Conservation (phyloP, 2,797 vertebrate species). For the Buceros bicornis region DNA sequence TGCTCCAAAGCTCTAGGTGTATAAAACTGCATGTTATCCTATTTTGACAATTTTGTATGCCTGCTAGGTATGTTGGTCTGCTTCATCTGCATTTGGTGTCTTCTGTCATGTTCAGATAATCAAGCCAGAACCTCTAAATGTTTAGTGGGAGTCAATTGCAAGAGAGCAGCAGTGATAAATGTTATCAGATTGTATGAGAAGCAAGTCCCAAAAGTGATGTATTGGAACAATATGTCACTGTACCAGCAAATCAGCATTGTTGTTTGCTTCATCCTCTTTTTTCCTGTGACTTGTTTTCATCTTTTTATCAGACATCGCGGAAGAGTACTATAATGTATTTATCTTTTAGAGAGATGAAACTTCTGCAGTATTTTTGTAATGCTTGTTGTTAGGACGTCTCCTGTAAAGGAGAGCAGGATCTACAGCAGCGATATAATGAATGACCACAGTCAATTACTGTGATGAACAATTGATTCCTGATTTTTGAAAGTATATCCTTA, state of each 20-base stretch:
- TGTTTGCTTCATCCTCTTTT: neutral
- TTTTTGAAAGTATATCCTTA: conserved; percentile 36
- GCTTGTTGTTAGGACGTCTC: neutral
- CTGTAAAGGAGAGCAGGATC: neutral
- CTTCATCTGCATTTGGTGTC: neutral
- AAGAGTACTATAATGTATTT: neutral
- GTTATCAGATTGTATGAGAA: neutral
- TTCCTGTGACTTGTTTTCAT: neutral
- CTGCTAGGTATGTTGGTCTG: neutral
- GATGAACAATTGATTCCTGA: conserved; percentile 43
- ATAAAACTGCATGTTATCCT: neutral
- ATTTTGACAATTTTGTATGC: neutral
- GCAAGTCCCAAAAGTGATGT: neutral
- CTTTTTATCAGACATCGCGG: neutral
- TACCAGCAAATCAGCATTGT: neutral
- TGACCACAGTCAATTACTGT: neutral
- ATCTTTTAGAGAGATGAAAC: neutral
- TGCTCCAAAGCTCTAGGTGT: neutral
- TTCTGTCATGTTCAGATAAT: neutral
- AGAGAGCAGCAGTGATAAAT: neutral
- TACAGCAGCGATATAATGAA: conserved; percentile 2
- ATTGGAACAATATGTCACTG: neutral
- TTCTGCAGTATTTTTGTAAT: neutral
- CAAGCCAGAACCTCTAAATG: neutral
- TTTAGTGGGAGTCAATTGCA: neutral